Evolutionary conservation across 2,113 vertebrate genomes (phyloP), one percentile per base, ranked within the genome.

Genomic region (Actinemys pallida): DNA sequence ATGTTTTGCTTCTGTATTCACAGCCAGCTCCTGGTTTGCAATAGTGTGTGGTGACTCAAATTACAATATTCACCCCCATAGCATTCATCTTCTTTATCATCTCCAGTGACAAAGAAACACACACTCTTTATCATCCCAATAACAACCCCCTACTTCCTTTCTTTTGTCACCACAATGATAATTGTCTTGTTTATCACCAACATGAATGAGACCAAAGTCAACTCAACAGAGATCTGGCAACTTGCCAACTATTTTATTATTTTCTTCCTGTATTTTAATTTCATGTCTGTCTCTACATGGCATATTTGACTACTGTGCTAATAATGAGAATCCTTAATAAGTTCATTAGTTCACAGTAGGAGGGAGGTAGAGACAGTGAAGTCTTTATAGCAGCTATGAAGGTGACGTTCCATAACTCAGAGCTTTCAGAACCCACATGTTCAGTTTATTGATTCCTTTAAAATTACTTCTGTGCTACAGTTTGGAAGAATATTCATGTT

Each of bases 221-320:
- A 84, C 80, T 81, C 96, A 79, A 89, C 79, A 76, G 52, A 83
- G 42, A 89, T 84, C 84, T 53, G 79, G 52, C 39, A 84, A 14
- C 65, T 93, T 90, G 90, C 83, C 80, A 52, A 72, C 1, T 81
- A 29, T 72, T 22, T 94, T 62, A 19, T 90, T 81, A 13, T 83
- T 96, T 88, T 92, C 87, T 81, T 10, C 35, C 49, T 94, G 29
- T 49, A 72, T 96, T 96, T 94, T 96, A 94, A 92, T 97, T 94
- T 95, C 2, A 59, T 54, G 87, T 92, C 72, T 92, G 13, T 92
- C 94, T 97, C 88, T 95, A 29, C 6, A 14, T 57, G 95, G 56
- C 52, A 59, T 62, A 90, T 84, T 84, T 89, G 76, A 81, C 79
- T 93, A 86, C 87, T 93, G 20, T 54, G 25, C 59, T 88, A 93